Evolutionary conservation across 2,113 vertebrate genomes (phyloP), one percentile per base, ranked within the genome.

Genomic region (cattle (Bos taurus)): DNA sequence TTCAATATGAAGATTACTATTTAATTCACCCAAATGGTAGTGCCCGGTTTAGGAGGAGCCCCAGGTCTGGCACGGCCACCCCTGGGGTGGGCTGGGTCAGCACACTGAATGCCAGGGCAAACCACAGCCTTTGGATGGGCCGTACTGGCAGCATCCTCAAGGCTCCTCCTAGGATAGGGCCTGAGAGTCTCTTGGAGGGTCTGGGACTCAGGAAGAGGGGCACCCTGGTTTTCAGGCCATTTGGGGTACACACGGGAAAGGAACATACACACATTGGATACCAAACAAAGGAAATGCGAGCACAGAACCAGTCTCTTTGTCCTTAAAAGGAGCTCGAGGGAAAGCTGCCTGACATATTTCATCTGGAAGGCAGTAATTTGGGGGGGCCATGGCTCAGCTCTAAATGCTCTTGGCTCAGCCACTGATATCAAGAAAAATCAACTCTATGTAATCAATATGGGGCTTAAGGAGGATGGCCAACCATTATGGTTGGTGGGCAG

Each of bases 371-470:
- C 89, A 83, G 91, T 97, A 95, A 97, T 98, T 91, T 97, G 33
- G 50, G 84, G 67, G 83, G 88, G 56, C 54, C 71, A 88, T 21
- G 64, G 94, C 96, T 71, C 56, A 77, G 25, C 36, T 91, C 82
- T 97, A 93, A 94, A 78, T 94, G 94, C 93, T 78, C 36, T 97
- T 93, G 94, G 91, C 95, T 97, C 60, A 28, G 43, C 78, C 40
- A 43, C 83, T 94, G 56, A 56, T 91, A 94, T 56, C 92, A 93
- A 84, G 92, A 96, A 60, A 88, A 93, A 88, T 95, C 56, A 78
- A 89, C 86, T 83, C 93, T 96, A 89, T 98, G 93, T 97, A 97
- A 98, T 97, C 96, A 97, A 96, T 94, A 96, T 78, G 88, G 60
- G 78, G 17, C 86, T 95, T 95, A 57, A 96, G 56, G n/a, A 95